A percentile compares a stretch with the other conserved stretches of the same genome.
phyloP scores from a whole-genome alignment of 2,113 vertebrate genomes.

The Neogale vison region DNA sequence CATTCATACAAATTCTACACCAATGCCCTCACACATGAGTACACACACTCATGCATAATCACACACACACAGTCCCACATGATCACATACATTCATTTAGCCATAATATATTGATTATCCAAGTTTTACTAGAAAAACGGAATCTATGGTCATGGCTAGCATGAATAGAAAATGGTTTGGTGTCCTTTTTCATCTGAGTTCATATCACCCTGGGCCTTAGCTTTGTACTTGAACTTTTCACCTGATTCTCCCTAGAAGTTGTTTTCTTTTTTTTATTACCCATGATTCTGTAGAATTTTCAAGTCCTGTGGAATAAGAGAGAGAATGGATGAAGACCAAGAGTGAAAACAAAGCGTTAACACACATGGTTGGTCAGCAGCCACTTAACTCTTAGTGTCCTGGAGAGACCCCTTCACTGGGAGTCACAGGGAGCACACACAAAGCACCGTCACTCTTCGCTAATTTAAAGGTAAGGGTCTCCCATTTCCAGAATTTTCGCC shows the following conservation, averaged over 20 bases:
- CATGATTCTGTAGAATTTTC: background rate
- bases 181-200: background rate
- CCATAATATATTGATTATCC: background rate
- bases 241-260: background rate
- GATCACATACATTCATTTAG: rapidly evolving
- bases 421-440: background rate
- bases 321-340: background rate
- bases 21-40: background rate
- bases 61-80: background rate
- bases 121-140: background rate
- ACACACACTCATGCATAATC: background rate
- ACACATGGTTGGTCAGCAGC: rapidly evolving
- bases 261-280: background rate
- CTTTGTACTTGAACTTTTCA: background rate
- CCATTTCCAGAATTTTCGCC: background rate
- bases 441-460: background rate
- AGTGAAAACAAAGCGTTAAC: background rate
- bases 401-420: background rate
- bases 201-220: background rate
- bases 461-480: background rate
- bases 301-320: background rate
- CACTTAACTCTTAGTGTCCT: background rate
- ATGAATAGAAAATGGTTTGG: background rate
- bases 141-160: background rate
- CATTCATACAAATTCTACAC: background rate